Evolutionary conservation across 2,797 vertebrate genomes (phyloP).

Genomic region (Phoebastria nigripes): DNA sequence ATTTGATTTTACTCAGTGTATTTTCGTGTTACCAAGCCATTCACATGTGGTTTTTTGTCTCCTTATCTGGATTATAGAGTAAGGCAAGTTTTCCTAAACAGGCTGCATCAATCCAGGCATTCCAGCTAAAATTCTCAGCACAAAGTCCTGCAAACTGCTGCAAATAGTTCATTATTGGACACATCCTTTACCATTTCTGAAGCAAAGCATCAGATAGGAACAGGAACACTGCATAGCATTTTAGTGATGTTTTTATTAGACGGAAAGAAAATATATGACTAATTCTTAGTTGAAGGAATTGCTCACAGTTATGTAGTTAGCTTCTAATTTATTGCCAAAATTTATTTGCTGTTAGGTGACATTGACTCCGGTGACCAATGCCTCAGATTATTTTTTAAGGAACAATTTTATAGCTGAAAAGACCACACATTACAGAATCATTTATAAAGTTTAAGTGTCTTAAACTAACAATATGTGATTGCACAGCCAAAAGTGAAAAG

Average conservation of each 20-base stretch:
- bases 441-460: constrained; percentile 59
- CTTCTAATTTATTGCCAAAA: constrained; percentile 46
- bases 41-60: background rate
- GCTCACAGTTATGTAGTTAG: constrained; percentile 8
- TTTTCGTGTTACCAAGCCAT: background rate
- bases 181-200: background rate
- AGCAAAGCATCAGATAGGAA: background rate
- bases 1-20: background rate
- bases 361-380: constrained; percentile 18
- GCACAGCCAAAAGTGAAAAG: constrained; percentile 60
- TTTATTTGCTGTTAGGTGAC: constrained; percentile 57
- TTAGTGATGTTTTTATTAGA: constrained; percentile 27
- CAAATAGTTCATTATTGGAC: background rate
- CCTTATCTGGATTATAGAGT: background rate
- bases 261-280: constrained; percentile 14
- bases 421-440: constrained; percentile 34
- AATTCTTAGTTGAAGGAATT: constrained; percentile 15
- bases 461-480: constrained; percentile 60
- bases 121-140: background rate
- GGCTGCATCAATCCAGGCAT: background rate
- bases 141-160: background rate
- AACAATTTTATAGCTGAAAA: constrained; percentile 57
- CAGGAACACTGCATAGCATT: background rate
- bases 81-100: background rate
- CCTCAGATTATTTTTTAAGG: constrained; percentile 56